Evolutionary conservation across 2,113 vertebrate species (phyloP).

Genomic region (Oncorhynchus tshawytscha): DNA sequence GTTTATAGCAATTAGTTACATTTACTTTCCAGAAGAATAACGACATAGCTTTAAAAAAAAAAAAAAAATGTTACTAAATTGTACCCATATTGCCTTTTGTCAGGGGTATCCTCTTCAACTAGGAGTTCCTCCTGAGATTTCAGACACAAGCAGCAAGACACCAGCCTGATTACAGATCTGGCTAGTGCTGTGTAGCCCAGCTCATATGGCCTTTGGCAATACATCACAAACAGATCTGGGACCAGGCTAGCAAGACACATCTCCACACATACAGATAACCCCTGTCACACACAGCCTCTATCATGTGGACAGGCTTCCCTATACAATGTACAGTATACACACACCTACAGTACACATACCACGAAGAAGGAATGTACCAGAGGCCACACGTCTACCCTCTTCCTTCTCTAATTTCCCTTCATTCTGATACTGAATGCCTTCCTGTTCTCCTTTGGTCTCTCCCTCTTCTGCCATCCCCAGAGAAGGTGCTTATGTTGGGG

Average conservation of each 20-base stretch:
- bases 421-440: slow-evolving; percentile 6
- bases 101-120: slow-evolving; percentile 25
- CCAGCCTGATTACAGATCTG: too few species aligned
- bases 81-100: slow-evolving; percentile 48
- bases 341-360: background rate
- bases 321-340: background rate
- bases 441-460: background rate
- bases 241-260: background rate
- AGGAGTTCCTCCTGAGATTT: background rate
- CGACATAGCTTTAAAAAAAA: slow-evolving; percentile 10
- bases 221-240: too few species aligned
- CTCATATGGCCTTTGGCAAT: too few species aligned
- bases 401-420: background rate
- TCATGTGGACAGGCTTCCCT: background rate
- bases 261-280: background rate
- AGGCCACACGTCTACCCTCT: background rate
- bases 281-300: background rate
- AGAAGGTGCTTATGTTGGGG: background rate
- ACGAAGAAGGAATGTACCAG: slow-evolving; percentile 24
- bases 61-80: background rate
- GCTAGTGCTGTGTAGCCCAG: too few species aligned
- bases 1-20: slow-evolving; percentile 14
- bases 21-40: slow-evolving; percentile 10
- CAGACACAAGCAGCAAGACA: background rate
- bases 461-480: background rate